Conservation (phyloP, 2,797 vertebrate genomes). For the Dryobates pubescens region DNA sequence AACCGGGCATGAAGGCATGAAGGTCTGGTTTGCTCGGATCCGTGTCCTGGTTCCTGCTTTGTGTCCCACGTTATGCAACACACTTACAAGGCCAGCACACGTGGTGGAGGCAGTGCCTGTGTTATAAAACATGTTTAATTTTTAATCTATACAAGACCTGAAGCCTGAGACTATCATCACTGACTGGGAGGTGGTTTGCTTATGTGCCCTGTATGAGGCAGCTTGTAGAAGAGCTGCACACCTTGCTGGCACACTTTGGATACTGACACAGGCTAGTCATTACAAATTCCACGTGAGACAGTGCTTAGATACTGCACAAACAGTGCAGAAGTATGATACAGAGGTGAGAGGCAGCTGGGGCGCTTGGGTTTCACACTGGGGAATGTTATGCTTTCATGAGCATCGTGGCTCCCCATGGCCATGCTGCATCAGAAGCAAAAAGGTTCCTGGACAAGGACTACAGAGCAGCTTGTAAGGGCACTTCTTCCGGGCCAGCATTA, state of each 20-base stretch:
- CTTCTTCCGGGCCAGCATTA: not conserved
- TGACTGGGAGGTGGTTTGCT: not conserved
- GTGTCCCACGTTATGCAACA: not conserved
- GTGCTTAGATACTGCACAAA: constrained; percentile 20
- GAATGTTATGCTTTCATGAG: not conserved
- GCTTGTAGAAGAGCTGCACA: not conserved
- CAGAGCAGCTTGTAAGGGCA: not conserved
- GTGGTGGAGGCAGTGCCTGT: not conserved
- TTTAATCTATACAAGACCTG: not conserved
- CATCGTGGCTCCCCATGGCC: not conserved
- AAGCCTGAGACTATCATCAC: not conserved
- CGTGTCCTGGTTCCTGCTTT: not conserved
- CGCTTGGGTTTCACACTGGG: not conserved
- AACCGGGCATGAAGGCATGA: not conserved
- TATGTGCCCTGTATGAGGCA: not conserved
- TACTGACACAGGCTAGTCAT: constrained; percentile 59
- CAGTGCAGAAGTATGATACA: not conserved
- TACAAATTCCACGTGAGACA: constrained; percentile 56
- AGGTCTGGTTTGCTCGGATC: not conserved
- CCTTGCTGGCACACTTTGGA: constrained; percentile 10
- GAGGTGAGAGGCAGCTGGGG: not conserved
- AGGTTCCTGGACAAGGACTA: not conserved
- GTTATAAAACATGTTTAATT: not conserved
- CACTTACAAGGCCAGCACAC: not conserved
- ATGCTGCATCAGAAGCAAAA: not conserved